A percentile compares a stretch with the other conserved stretches of the same genome.
Conservation (phyloP, 2,888 invertebrate species). For the Nasonia oneida region DNA sequence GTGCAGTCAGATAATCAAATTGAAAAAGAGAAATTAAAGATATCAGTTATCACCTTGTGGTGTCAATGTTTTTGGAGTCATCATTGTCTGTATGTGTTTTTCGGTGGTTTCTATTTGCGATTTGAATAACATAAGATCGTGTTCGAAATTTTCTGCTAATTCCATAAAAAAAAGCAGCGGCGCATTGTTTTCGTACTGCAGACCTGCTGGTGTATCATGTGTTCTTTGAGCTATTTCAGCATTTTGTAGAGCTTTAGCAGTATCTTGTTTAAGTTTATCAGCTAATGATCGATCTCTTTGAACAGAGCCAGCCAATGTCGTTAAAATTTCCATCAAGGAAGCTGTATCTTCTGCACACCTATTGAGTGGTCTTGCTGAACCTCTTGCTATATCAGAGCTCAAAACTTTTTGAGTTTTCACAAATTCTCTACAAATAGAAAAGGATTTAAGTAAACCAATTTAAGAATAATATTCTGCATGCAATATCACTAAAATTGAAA, state of each 20-base stretch:
- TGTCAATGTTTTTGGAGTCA: slow-evolving; percentile 83
- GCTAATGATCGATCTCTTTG: slow-evolving; percentile 83
- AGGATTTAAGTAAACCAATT: slow-evolving; percentile 30
- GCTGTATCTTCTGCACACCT: slow-evolving; percentile 85
- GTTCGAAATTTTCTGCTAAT: slow-evolving; percentile 86
- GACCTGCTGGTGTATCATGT: slow-evolving; percentile 87
- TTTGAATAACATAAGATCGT: slow-evolving; percentile 84
- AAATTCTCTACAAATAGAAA: slow-evolving; percentile 81
- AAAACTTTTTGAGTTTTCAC: slow-evolving; percentile 92
- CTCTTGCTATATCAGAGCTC: slow-evolving; percentile 90
- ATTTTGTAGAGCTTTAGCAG: slow-evolving; percentile 86
- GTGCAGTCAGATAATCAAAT: slow-evolving; percentile 22
- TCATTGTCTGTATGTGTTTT: slow-evolving; percentile 85
- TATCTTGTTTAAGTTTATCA: slow-evolving; percentile 86
- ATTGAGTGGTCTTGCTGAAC: slow-evolving; percentile 83
- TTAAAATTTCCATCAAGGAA: slow-evolving; percentile 82
- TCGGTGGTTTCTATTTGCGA: slow-evolving; percentile 88
- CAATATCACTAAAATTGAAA: not conserved
- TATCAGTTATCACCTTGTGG: slow-evolving; percentile 83
- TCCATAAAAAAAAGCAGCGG: slow-evolving; percentile 87
- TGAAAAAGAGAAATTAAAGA: slow-evolving; percentile 15
- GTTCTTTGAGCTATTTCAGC: slow-evolving; percentile 90
- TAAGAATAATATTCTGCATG: not conserved
- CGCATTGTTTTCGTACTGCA: slow-evolving; percentile 88
- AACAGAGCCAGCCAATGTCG: slow-evolving; percentile 83